Conservation (phyloP, 2,797 vertebrate genomes). For the Rhinella marina region DNA sequence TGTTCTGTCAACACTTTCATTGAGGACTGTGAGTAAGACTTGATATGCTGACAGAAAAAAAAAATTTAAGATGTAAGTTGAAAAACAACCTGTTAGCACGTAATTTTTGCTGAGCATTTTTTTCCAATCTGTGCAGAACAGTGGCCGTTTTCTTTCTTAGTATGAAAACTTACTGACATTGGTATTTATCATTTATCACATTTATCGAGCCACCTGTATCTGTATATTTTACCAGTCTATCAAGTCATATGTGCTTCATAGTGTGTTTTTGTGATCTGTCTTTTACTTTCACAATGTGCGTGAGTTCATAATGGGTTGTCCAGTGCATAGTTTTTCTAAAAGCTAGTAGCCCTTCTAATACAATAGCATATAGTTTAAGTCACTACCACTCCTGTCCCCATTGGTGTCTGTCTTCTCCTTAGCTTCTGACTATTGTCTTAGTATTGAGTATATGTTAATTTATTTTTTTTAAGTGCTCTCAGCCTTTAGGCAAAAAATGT, state of each 20-base stretch:
- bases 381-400: too few species aligned
- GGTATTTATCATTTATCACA: too few species aligned
- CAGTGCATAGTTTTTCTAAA: too few species aligned
- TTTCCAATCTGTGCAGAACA: constrained; percentile 42
- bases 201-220: background rate
- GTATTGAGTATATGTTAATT: too few species aligned
- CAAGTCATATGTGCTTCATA: background rate
- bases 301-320: too few species aligned
- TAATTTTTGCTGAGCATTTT: constrained; percentile 49
- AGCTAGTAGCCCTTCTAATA: too few species aligned
- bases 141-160: constrained; percentile 33
- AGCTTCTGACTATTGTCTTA: too few species aligned
- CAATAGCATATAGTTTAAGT: too few species aligned
- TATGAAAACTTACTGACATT: constrained; percentile 31
- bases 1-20: constrained; percentile 59
- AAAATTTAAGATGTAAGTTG: constrained; percentile 63
- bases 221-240: background rate
- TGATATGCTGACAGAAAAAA: constrained; percentile 62
- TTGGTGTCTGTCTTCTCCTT: too few species aligned
- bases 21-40: constrained; percentile 54
- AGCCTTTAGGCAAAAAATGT: too few species aligned
- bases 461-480: too few species aligned
- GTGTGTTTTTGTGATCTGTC: background rate
- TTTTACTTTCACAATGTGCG: background rate
- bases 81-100: constrained; percentile 62